A percentile compares a stretch with the other conserved stretches of the same genome.
Evolutionary conservation across 2,113 vertebrate genomes (phyloP).

Genomic region (Tetrao urogallus): DNA sequence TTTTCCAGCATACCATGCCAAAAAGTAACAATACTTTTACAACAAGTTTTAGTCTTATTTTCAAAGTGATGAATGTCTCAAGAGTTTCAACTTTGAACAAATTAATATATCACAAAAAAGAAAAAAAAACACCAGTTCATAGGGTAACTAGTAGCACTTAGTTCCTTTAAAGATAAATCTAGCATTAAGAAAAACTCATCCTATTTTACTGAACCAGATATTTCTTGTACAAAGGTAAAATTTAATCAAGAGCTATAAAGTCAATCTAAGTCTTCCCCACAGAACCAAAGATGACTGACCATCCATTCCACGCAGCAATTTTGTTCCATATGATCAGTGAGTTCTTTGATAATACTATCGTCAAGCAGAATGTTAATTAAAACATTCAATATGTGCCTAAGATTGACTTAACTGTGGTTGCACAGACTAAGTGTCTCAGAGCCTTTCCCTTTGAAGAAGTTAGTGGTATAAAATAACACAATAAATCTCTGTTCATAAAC

Average conservation of each 20-base stretch:
- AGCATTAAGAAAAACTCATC: background rate
- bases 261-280: background rate
- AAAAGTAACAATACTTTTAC: background rate
- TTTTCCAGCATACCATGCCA: background rate
- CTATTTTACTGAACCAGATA: background rate
- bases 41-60: background rate
- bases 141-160: background rate
- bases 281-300: background rate
- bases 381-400: background rate
- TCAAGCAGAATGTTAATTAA: background rate
- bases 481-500: slow-evolving; percentile 1
- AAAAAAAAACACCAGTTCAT: background rate
- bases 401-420: background rate
- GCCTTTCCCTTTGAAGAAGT: background rate
- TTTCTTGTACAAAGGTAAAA: background rate
- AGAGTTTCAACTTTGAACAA: background rate
- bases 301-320: background rate
- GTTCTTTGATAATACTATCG: background rate
- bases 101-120: background rate
- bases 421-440: background rate
- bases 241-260: background rate
- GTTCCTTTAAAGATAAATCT: background rate
- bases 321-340: background rate
- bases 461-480: background rate
- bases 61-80: background rate